phyloP scores from a whole-genome alignment of 2,113 vertebrate genomes.

The Semicossyphus pulcher region DNA sequence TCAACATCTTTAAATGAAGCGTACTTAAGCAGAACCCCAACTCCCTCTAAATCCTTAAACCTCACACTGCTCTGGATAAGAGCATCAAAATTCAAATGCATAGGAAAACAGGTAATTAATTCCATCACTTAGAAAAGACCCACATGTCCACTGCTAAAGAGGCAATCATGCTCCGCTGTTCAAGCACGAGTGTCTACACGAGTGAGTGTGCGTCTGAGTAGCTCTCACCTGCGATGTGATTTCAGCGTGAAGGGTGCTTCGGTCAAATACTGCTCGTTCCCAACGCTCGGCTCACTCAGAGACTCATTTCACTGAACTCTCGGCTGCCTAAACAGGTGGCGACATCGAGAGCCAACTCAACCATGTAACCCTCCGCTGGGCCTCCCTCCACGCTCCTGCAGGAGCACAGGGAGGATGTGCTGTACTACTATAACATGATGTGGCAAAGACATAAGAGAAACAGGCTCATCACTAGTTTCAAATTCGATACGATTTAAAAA shows the following conservation, averaged over 20 bases:
- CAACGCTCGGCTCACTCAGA: slow-evolving; percentile 48
- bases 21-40: background rate
- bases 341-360: slow-evolving; percentile 60
- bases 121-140: slow-evolving; percentile 52
- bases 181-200: slow-evolving; percentile 60
- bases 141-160: slow-evolving; percentile 42
- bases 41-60: background rate
- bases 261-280: slow-evolving; percentile 69
- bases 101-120: background rate
- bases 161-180: slow-evolving; percentile 60
- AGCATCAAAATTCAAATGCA: slow-evolving; percentile 5
- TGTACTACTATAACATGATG: slow-evolving; percentile 36
- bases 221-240: slow-evolving; percentile 72
- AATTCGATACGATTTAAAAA: slow-evolving; percentile 34
- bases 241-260: slow-evolving; percentile 78
- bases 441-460: slow-evolving; percentile 4
- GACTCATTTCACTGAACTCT: slow-evolving; percentile 71
- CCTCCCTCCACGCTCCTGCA: slow-evolving; percentile 31
- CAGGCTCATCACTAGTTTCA: slow-evolving; percentile 6
- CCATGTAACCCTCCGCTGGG: slow-evolving; percentile 47
- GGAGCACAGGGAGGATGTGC: slow-evolving; percentile 42
- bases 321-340: slow-evolving; percentile 74
- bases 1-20: background rate
- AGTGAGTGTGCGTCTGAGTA: slow-evolving; percentile 62
- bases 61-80: background rate